A percentile compares a stretch with the other conserved stretches of the same genome.
phyloP scores from a whole-genome alignment of 1,140 invertebrate genomes.

The Apis laboriosa region DNA sequence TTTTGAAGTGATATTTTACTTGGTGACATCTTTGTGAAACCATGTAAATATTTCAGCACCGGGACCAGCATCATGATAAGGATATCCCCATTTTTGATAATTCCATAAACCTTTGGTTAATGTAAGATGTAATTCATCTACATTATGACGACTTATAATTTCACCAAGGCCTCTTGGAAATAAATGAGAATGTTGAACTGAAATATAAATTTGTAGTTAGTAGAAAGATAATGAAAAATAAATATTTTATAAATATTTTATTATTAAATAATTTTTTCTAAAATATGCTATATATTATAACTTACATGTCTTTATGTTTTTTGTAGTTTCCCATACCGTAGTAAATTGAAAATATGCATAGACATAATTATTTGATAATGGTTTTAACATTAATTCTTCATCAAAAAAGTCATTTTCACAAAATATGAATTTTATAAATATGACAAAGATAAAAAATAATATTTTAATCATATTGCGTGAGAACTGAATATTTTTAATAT shows the following conservation, averaged over 20 bases:
- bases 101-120: conserved; percentile 97
- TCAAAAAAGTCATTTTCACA: conserved; percentile 84
- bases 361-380: conserved; percentile 88
- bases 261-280: too few relatives aligned
- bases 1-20: conserved; percentile 64
- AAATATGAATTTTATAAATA: conserved; percentile 41
- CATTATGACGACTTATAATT: conserved; percentile 91
- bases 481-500: not conserved
- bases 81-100: conserved; percentile 96
- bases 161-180: conserved; percentile 95
- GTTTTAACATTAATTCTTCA: conserved; percentile 91
- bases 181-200: conserved; percentile 90
- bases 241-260: not conserved
- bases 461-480: conserved; percentile 32
- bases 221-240: not conserved
- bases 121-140: conserved; percentile 95
- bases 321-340: conserved; percentile 86
- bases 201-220: conserved; percentile 67
- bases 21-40: conserved; percentile 85
- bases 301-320: conserved; percentile 82
- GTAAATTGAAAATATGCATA: conserved; percentile 94
- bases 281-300: conserved; percentile 37
- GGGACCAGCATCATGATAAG: conserved; percentile 91
- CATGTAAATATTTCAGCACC: conserved; percentile 96
- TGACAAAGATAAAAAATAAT: conserved; percentile 40